Evolutionary conservation across 92 coral and sea anemone genomes (phyloP), one percentile per base, ranked within the genome.

Genomic region (Porites cylindrica): DNA sequence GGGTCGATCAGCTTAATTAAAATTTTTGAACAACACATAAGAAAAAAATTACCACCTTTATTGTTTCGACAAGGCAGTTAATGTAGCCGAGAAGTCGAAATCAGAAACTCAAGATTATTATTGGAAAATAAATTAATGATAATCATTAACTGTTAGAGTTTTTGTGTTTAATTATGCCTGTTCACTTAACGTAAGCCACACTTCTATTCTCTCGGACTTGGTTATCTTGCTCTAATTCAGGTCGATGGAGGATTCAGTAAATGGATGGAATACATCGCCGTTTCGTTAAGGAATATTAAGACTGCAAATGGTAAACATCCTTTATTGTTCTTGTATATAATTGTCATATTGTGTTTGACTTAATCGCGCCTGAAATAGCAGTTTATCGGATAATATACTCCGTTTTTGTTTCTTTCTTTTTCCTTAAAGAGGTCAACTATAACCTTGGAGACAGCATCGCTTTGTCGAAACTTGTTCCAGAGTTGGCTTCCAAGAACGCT

Each of bases 191-290:
- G 12, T 12, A 61, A 8, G 13, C 16, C 7, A 17, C 18, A 0
- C 18, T 62, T 10, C 23, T 13, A 17, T 7, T n/a, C 6, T 18
- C 73, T 70, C 14, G 20, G 7, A 7, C 1, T 62, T 79, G 47
- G 47, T 38, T 38, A 38, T 4, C 47, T 38, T 38, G 47, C 13
- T 38, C 18, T 20, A 54, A 54, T 47, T 50, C 10, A 79, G 83
- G 74, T 79, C 21, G 60, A 79, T 54, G 83, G 83, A 65, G 72
- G 19, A 10, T 79, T 79, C 51, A 79, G 24, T 51, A 17, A 66
- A 65, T 79, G 73, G 83, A 65, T 79, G 83, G 83, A 79, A 69
- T 2, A 51, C 11, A 65, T 79, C 38, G 83, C 83, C 60, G 11
- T 50, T 72, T 51, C 72, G 7, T 66, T 66, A 18, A 66, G 20